Evolutionary conservation across 2,888 invertebrate species (phyloP).

Genomic region (Leptopilina syphax): DNA sequence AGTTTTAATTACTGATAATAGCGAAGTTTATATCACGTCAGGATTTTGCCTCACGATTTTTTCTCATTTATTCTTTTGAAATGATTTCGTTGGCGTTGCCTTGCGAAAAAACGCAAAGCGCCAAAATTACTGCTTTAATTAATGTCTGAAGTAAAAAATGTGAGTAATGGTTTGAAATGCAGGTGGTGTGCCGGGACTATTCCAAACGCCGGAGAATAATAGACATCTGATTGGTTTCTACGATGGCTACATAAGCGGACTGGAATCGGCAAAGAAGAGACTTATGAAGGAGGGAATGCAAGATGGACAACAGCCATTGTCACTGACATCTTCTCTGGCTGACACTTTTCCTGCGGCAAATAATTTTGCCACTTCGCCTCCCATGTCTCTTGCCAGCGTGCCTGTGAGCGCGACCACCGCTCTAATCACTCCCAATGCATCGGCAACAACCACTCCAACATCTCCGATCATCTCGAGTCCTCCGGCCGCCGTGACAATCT

Average conservation of each 20-base stretch:
- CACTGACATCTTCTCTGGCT: slow-evolving; percentile 60
- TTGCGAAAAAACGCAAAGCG: too few species aligned
- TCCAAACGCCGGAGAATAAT: slow-evolving; percentile 11
- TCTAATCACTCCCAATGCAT: slow-evolving; percentile 58
- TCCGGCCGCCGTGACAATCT: slow-evolving; percentile 63
- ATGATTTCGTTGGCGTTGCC: too few species aligned
- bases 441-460: slow-evolving; percentile 61
- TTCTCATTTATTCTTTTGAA: too few species aligned
- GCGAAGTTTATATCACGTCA: too few species aligned
- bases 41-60: too few species aligned
- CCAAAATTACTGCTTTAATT: too few species aligned
- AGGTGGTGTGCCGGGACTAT: slow-evolving; percentile 76
- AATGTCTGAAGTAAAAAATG: too few species aligned
- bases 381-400: slow-evolving; percentile 60
- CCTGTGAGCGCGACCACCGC: slow-evolving; percentile 58
- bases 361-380: slow-evolving; percentile 61
- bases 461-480: slow-evolving; percentile 62
- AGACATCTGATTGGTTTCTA: slow-evolving; percentile 70
- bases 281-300: slow-evolving; percentile 58
- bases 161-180: slow-evolving; percentile 69
- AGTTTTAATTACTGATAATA: too few species aligned
- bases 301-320: slow-evolving; percentile 60
- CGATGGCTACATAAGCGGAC: slow-evolving; percentile 75
- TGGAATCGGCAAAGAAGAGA: slow-evolving; percentile 57
- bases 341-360: slow-evolving; percentile 65